Evolutionary conservation across 2,797 vertebrate species (phyloP), one percentile per base, ranked within the genome.

Genomic region (Melanotaenia parkinsoni): DNA sequence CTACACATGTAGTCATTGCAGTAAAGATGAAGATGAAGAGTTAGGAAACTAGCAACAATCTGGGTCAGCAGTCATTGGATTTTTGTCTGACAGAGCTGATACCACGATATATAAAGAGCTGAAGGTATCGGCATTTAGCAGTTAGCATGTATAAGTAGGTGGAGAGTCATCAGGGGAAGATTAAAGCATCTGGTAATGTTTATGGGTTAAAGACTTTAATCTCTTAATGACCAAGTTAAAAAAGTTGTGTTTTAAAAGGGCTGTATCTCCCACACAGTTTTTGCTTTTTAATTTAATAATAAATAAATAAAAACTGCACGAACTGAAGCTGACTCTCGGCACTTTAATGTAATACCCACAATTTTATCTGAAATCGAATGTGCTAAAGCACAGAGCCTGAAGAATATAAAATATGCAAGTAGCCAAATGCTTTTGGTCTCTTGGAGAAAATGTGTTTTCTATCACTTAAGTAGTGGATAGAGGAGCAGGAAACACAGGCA

Each of bases 401-500:
- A 30, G 38, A 35, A 47, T 5, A 38, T 63, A 30, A 69, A 56
- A 28, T 24, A 58, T 7, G 3, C 16, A 62, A 0, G 4, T 47
- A 7, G 16, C 38, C 26, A 65, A 37, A 43, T 51, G 8, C 30
- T 37, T 28, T 5, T 3, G 9, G 3, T 30, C 10, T 51, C 24
- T 14, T 14, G 18, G 40, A 54, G n/a, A 61, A 53, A 58, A 67
- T 0, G 18, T 18, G 5, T 0, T 59, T 72, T 65, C 61, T n/a
- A 35, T 22, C 53, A 9, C 35, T 37, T 61, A 20, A 45, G 18
- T 20, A 70, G 32, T 2, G 28, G 9, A 47, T 5, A 30, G 33
- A 67, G 30, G 30, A 68, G 43, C 6, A 72, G 56, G 67, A 20
- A 61, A 63, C 35, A 65, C 28, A 76, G 53, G 58, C 13, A 43